A percentile compares a stretch with the other conserved stretches of the same genome.
Evolutionary conservation across 2,888 invertebrate genomes (phyloP).

Genomic region (Cistogaster globosa): DNA sequence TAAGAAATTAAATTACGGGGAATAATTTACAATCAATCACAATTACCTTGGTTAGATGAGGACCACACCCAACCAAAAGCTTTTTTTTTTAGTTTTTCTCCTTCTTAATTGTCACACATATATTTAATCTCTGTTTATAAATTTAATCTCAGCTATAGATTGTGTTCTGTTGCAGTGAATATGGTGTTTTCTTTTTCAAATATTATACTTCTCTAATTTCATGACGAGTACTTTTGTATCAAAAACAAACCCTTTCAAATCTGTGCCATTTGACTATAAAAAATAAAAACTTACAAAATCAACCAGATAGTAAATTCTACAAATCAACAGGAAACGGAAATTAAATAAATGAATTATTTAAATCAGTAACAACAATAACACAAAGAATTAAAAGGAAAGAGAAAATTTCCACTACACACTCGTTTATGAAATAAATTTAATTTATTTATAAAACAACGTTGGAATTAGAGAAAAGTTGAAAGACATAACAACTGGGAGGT

Average conservation of each 20-base stretch:
- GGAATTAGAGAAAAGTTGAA: conserved; percentile 8
- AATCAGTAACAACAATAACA: conserved; percentile 14
- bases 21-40: too few species aligned
- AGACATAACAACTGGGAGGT: conserved; percentile 44
- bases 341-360: conserved; percentile 62
- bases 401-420: conserved; percentile 1
- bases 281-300: conserved; percentile 21
- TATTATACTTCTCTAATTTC: not conserved
- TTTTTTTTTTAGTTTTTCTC: too few species aligned
- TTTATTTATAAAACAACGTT: conserved; percentile 55
- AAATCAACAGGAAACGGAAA: conserved; percentile 54
- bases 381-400: not conserved
- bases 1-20: too few species aligned
- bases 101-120: too few species aligned
- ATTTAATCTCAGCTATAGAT: too few species aligned
- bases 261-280: conserved; percentile 2
- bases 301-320: conserved; percentile 35
- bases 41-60: too few species aligned
- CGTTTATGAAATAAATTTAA: conserved; percentile 46
- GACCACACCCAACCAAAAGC: too few species aligned
- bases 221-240: not conserved
- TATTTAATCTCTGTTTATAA: too few species aligned
- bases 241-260: conserved; percentile 26
- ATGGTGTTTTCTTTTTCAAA: too few species aligned
- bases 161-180: too few species aligned